Evolutionary conservation across 2,888 invertebrate species (phyloP), one percentile per base, ranked within the genome.

Genomic region (Drosophila phalerata): DNA sequence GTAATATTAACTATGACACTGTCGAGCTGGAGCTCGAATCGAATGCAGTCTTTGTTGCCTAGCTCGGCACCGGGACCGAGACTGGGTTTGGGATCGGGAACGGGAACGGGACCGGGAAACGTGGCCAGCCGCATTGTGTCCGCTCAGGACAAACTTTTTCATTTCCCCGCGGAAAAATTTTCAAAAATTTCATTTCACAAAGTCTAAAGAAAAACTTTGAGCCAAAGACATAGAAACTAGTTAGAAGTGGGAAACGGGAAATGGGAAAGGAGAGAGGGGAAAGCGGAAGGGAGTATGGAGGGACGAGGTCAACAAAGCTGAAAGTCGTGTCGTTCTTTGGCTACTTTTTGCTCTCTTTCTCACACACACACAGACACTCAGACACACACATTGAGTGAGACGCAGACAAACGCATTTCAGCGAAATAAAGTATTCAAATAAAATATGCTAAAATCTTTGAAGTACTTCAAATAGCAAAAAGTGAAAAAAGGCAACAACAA

Each of bases 101-200:
- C n/a, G 53, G 61, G 38, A 40, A 40, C 45, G 67, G 32, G 5
- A 32, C 3, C 15, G 60, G 61, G 63, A 45, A 40, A 47, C 48
- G 67, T 42, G 63, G 68, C 75, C 86, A 78, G 86, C 83, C 88
- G 84, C 83, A 84, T 88, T 88, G 84, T 84, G 88, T 88, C 79
- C 81, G 87, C 67, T n/a, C 69, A 79, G 82, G 82, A 72, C 77
- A 86, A 89, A 89, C 79, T 89, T 89, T 90, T 79, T 79, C 87
- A 89, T 90, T 89, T 90, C 90, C 90, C 90, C 85, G 88, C 81
- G 87, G 90, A 81, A 88, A 79, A 86, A 88, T 86, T 89, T 86
- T 88, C 76, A 88, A 89, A 86, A 86, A 86, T 86, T 89, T 88
- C 81, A 88, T 86, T 86, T 88, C 88, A 70, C 86, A 88, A 83